Evolutionary conservation across 1,140 invertebrate genomes (phyloP), one percentile per base, ranked within the genome.

Genomic region (Drosophila kikkawai): DNA sequence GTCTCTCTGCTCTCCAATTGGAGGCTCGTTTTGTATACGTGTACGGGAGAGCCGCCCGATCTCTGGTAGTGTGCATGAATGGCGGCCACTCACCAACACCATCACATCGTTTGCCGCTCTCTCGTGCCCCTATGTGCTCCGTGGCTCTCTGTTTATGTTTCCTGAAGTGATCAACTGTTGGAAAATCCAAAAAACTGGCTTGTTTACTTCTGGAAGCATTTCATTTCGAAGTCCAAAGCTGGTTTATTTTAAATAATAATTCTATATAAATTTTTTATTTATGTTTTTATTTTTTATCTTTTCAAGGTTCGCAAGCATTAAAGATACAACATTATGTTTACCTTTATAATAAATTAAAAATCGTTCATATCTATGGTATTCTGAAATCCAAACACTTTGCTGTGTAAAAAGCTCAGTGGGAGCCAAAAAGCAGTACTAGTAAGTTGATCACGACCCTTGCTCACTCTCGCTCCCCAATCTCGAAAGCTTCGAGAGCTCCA

Each of bases 91-190:
- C 29, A 82, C 79, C 7, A 61, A 78, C 45, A 82, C 75, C 45
- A 56, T 7, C 9, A 53, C 17, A 51, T 9, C 0, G 1, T 22
- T 32, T n/a, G n/a, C 4, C 37, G 75, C 75, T 82, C 80, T 82
- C 47, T 82, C 19, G 34, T 26, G 19, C 26, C 29, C 0, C 13
- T 7, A 4, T 11, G 15, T n/a, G 63, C 58, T 44, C 81, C 82
- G 76, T 39, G 13, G 15, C 19, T 82, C 83, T 86, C 79, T 86
- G 79, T 86, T 86, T 79, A 76, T 53, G 39, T 32, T 48, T 51
- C 4, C 44, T 9, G 26, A 61, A 5, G 8, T 22, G 29, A 66
- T 47, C 65, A 80, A 59, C 70, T 81, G 79, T 37, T 50, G 13
- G 7, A 26, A 22, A 22, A 22, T 22, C 22, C 22, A 22, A 22